Conservation (phyloP, 2,888 invertebrate species). For the Agrotis segetum region DNA sequence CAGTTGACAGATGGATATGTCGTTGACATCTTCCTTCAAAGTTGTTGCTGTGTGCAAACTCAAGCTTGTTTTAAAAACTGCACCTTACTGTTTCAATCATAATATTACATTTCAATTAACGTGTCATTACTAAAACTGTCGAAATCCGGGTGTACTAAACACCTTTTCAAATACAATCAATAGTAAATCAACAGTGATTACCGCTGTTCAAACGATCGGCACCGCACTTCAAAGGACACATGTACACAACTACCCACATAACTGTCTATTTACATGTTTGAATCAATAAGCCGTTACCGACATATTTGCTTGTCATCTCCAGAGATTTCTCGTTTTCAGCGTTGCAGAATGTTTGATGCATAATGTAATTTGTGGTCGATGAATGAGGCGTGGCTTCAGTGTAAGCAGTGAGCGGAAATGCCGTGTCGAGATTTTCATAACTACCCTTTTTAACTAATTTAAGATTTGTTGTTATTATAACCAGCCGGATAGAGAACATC, state of each 20-base stretch:
- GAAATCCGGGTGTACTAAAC: background rate
- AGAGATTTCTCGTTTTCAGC: slow-evolving; percentile 56
- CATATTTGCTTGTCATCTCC: slow-evolving; percentile 53
- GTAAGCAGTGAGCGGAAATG: slow-evolving; percentile 22
- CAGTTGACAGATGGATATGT: too few species aligned
- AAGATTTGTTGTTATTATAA: too few species aligned
- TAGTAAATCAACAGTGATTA: slow-evolving; percentile 2
- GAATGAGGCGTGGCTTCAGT: slow-evolving; percentile 28
- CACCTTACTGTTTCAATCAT: too few species aligned
- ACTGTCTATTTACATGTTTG: slow-evolving; percentile 30
- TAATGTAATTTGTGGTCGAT: slow-evolving; percentile 48
- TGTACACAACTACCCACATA: slow-evolving; percentile 17
- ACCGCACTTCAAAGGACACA: slow-evolving; percentile 1
- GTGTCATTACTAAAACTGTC: background rate
- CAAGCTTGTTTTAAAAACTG: too few species aligned
- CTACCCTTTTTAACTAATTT: background rate
- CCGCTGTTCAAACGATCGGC: slow-evolving; percentile 27
- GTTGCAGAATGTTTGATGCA: slow-evolving; percentile 52
- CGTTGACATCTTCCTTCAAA: too few species aligned
- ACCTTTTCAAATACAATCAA: slow-evolving; percentile 4
- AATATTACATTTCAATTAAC: too few species aligned
- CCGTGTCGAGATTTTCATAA: background rate
- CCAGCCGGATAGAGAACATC: too few species aligned
- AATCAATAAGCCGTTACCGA: slow-evolving; percentile 52
- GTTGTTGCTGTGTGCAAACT: too few species aligned